These are phyloP conservation scores for Cariama cristata DNA, from an alignment of 2,113 vertebrate species.

Conservation along the genomic window DNA sequence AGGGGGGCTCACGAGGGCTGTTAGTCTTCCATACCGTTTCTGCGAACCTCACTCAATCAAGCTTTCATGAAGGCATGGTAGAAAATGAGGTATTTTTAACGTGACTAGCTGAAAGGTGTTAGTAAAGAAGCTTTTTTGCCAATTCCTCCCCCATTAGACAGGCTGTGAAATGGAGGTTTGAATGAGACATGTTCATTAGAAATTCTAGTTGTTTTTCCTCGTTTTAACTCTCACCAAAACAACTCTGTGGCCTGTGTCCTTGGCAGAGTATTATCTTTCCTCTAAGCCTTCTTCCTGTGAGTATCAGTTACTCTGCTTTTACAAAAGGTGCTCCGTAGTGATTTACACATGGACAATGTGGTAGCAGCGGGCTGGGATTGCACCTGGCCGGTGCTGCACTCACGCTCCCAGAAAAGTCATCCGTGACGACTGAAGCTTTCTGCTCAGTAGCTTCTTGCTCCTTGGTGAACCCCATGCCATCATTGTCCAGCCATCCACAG, in stretches of 20 bases:
- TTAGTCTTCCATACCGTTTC: rapidly evolving
- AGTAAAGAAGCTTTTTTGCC: not conserved
- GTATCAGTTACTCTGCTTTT: not conserved
- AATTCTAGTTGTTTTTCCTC: not conserved
- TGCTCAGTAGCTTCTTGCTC: not conserved
- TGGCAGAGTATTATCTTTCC: not conserved
- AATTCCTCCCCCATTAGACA: not conserved
- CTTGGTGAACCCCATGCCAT: not conserved
- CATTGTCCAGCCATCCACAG: not conserved
- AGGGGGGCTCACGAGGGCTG: not conserved
- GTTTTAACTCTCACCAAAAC: not conserved
- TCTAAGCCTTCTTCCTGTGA: not conserved
- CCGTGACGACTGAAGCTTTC: not conserved
- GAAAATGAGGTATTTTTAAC: not conserved
- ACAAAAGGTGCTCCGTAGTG: not conserved
- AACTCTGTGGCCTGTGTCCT: not conserved
- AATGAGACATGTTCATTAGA: not conserved
- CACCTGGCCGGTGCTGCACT: rapidly evolving
- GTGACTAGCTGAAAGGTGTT: not conserved
- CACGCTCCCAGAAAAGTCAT: rapidly evolving
- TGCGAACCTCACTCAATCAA: not conserved
- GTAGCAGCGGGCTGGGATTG: not conserved
- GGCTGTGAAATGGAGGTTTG: not conserved
- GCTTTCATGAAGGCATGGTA: rapidly evolving
- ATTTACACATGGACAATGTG: not conserved